A percentile compares a stretch with the other conserved stretches of the same genome.
Conservation (phyloP, 2,888 invertebrate genomes). For the Blastobasis lacticolella region DNA sequence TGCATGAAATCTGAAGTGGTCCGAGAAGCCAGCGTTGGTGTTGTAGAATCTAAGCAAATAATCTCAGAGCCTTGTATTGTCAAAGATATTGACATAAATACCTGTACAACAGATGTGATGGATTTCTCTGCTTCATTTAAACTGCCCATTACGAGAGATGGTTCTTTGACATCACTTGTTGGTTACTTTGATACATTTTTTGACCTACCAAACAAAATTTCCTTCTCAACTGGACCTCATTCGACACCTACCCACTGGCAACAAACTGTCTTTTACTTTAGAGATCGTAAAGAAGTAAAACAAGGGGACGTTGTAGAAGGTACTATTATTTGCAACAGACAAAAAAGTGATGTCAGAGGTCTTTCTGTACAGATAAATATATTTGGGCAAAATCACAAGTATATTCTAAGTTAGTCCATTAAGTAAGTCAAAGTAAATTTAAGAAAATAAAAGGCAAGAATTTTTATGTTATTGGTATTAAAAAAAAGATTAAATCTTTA, state of each 20-base stretch:
- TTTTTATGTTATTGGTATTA: no score
- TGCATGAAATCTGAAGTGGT: constrained; percentile 90
- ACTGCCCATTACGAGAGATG: constrained; percentile 77
- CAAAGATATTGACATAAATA: constrained; percentile 83
- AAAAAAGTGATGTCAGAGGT: constrained; percentile 82
- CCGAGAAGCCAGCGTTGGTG: constrained; percentile 77
- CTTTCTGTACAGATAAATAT: constrained; percentile 80
- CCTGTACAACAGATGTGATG: constrained; percentile 80
- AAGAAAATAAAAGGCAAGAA: no score
- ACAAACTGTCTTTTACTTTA: constrained; percentile 91
- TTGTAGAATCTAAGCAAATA: constrained; percentile 72
- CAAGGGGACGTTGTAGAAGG: constrained; percentile 79
- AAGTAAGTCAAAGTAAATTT: background rate
- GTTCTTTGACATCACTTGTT: constrained; percentile 84
- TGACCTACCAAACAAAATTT: constrained; percentile 78
- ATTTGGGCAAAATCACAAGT: constrained; percentile 76
- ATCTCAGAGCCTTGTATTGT: constrained; percentile 79
- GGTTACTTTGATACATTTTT: constrained; percentile 96
- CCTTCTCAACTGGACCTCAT: constrained; percentile 86
- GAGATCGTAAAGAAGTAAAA: constrained; percentile 80
- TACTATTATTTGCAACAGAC: constrained; percentile 82
- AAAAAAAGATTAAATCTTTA: no score
- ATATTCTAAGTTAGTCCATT: constrained; percentile 72
- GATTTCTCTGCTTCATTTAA: constrained; percentile 82
- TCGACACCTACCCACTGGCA: constrained; percentile 92